Evolutionary conservation across 2,113 vertebrate genomes (phyloP), one percentile per base, ranked within the genome.

Genomic region (Aegithalos caudatus): DNA sequence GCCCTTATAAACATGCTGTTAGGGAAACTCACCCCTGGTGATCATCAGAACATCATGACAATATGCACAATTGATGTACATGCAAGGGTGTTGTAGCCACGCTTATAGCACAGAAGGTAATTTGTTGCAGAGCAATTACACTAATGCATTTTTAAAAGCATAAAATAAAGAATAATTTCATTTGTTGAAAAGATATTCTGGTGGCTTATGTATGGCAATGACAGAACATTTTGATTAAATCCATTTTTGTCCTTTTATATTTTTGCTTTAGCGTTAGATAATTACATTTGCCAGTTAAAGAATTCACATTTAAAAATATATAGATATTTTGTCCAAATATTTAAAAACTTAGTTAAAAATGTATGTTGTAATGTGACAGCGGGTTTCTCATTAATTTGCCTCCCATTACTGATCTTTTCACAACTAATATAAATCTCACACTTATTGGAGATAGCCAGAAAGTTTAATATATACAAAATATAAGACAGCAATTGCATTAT

Each of bases 61-160:
- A 97, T 98, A 88, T 98, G 98, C 96, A 99, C 98, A 93, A 98
- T 98, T 96, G 99, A 99, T 97, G 99, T 99, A 95, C 98, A 98
- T 12, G 97, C 95, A 51, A 98, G 98, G 81, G 98, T 78, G 98
- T 98, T 95, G 99, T 98, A 84, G 99, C 98, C 92, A 98, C 25
- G 92, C 98, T 99, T 62, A 97, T 98, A 97, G 98, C 97, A 96
- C 98, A 98, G 98, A 99, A 99, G 98, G 99, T 98, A 98, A 99
- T 99, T 98, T 98, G 98, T 98, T 98, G 93, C 97, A 98, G 97
- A 98, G 98, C 98, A 99, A 99, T 99, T 99, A 99, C 98, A 98
- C 98, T 99, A 99, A 99, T 99, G 98, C 98, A 98, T 99, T 99
- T 98, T 98, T 98, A 98, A 99, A 99, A 99, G 98, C 98, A 96